Evolutionary conservation across 1,140 invertebrate genomes (phyloP).

Genomic region (Leptinotarsa lineolata): DNA sequence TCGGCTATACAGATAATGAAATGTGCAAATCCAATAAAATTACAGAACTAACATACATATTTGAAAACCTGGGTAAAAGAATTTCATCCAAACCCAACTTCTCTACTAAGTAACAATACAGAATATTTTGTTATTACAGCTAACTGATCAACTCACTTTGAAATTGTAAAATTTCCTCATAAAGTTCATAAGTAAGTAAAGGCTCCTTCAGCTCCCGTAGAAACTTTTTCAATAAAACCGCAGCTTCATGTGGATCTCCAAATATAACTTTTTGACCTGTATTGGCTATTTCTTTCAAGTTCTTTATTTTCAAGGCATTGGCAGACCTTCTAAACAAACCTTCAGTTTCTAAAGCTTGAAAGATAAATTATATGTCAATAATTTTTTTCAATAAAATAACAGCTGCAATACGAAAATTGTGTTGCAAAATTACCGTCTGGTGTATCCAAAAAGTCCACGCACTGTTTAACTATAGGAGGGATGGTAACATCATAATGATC

Average conservation of each 20-base stretch:
- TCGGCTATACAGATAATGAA: too few relatives aligned
- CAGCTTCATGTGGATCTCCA: slow-evolving; percentile 87
- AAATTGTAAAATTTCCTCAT: slow-evolving; percentile 92
- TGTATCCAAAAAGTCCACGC: slow-evolving; percentile 86
- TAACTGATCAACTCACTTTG: slow-evolving; percentile 67
- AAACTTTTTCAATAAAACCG: slow-evolving; percentile 93
- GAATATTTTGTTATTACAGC: too few relatives aligned
- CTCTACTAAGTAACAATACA: too few relatives aligned
- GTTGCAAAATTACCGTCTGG: slow-evolving; percentile 70
- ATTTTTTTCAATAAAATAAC: neutral
- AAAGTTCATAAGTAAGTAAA: slow-evolving; percentile 90
- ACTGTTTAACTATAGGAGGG: slow-evolving; percentile 87
- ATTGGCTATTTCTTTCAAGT: slow-evolving; percentile 85
- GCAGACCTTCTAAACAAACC: slow-evolving; percentile 93
- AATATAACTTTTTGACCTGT: slow-evolving; percentile 81
- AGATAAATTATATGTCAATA: slow-evolving; percentile 12
- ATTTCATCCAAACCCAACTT: too few relatives aligned
- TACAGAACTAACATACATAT: too few relatives aligned
- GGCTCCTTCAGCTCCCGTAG: slow-evolving; percentile 92
- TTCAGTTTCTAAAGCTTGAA: slow-evolving; percentile 87
- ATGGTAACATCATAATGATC: slow-evolving; percentile 81
- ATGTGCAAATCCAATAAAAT: too few relatives aligned
- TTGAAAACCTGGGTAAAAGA: too few relatives aligned
- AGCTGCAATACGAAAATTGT: slow-evolving; percentile 31
- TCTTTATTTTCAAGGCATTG: slow-evolving; percentile 79